Base-by-base conservation (phyloP, 2,888 invertebrate genomes). In the Candidula unifasciata region DNA sequence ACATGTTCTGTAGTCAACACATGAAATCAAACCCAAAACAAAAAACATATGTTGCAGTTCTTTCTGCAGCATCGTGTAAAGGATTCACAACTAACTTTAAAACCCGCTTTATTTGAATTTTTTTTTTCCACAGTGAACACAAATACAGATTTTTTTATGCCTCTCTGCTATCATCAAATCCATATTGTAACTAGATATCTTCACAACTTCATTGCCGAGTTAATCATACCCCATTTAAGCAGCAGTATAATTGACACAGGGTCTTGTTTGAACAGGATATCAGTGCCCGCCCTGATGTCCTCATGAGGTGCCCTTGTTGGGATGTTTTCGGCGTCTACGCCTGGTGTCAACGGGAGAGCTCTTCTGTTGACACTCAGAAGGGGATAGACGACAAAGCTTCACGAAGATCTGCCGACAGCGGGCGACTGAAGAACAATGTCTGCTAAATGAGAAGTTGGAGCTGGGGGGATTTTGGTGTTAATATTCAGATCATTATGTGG, bases 201-300 rank as follows among this genome's bases (percentile, higher is more conserved):
- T 64, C 74, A 73, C 44, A 73, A 18, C 54, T n/a, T 33, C 85
- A 82, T 71, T 76, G 79, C 21, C 83, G 69, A 69, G 86, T 83
- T 68, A 76, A 83, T 80, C 86, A 83, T 18, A 69, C 57, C 30
- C 80, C 86, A 77, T 83, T 80, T 69, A 81, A 80, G 44, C 44
- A 73, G 37, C 57, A n/a, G n/a, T 82, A 73, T 74, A 82, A 82
- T 73, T 82, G 71, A 82, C 82, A 82, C 30, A 16, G 74, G 60
- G 80, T 77, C 77, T 80, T 80, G 69, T 77, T 74, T 82, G 82
- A 82, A 73, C 82, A 74, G 44, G 82, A 74, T 82, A 82, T 82
- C 82, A 73, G 73, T 37, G 60, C 33, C 57, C 35, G 30, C n/a
- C 82, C 66, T 27, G 27, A 60, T 64, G 21, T 44, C 37, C n/a